Conservation (phyloP, 2,797 vertebrate genomes). For the Microctenopoma steveboyesi region DNA sequence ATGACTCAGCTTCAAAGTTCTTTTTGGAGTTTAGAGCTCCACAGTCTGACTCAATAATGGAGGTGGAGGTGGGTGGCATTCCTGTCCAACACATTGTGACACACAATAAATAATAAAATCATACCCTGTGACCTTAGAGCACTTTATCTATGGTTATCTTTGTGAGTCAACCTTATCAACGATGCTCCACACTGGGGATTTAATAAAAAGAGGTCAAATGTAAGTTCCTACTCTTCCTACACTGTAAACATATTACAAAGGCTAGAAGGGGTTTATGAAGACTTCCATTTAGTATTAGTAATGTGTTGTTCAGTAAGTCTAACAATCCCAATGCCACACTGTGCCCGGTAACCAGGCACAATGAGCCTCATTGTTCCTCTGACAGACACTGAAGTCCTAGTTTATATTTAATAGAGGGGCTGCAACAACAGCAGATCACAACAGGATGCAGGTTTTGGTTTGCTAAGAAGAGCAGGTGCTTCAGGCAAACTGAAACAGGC, state of each 20-base stretch:
- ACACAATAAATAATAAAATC: constrained; percentile 17
- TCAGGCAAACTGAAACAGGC: neutral
- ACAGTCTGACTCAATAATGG: constrained; percentile 84
- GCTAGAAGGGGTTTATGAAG: constrained; percentile 42
- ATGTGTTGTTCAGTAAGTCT: constrained; percentile 65
- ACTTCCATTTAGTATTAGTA: constrained; percentile 58
- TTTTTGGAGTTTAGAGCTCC: constrained; percentile 82
- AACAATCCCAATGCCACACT: constrained; percentile 60
- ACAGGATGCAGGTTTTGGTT: constrained; percentile 3
- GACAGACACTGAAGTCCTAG: constrained; percentile 49
- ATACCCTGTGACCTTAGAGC: neutral
- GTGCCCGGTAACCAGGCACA: constrained; percentile 61
- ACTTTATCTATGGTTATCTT: neutral
- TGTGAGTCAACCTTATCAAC: neutral
- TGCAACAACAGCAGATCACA: constrained; percentile 16
- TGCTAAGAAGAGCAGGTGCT: constrained; percentile 8
- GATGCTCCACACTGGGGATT: neutral
- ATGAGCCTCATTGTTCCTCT: constrained; percentile 65
- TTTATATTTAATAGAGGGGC: constrained; percentile 44
- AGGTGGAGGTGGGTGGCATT: constrained; percentile 63
- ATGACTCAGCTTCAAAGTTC: constrained; percentile 83
- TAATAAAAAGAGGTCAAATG: neutral
- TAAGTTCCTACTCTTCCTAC: too few species aligned
- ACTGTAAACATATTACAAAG: constrained; percentile 34
- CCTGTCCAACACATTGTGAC: constrained; percentile 69